Evolutionary conservation across 2,113 vertebrate genomes (phyloP), one percentile per base, ranked within the genome.

Genomic region (Sinocyclocheilus maitianheensis): DNA sequence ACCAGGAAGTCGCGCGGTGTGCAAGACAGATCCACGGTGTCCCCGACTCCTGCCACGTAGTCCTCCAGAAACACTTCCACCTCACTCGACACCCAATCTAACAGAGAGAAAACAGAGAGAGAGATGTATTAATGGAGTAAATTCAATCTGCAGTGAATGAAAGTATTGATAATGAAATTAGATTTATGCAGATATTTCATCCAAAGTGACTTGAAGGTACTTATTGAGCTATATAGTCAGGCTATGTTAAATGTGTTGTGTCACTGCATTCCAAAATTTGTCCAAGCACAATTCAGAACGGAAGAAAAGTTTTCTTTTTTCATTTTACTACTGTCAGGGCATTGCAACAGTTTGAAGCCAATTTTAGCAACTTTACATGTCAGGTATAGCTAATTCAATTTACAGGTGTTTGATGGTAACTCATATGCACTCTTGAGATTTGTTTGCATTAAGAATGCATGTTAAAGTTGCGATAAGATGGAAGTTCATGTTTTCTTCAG

Each of bases 21-120:
- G 85, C 97, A 97, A 18, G 91, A 87, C 88, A 97, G 93, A 14
- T 96, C 95, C 90, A 97, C 87, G 0, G 91, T 94, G 67, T 97
- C 96, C 58, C 96, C 97, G 2, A 92, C 87, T 65, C 93, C 93
- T 37, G 95, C 93, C 40, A 95, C 91, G 67, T 94, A 89, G 90
- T 95, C 95, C 90, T 96, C 95, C 90, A 94, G 93, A 89, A 89
- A 94, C 84, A 90, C 84, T 34, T 85, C 85, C 5, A 65, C 30
- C 91, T 96, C 95, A 0, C 92, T 94, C 34, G 91, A 95, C 12
- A 86, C 92, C 24, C 89, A 93, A 75, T 95, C 96, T 97, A 91
- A 79, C 10, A 65, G 3, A 87, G 55, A 86, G 71, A 83, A 85
- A 82, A 13, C 4, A 84, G 53, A 85, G 30, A 71, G 30, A 71